A percentile compares a stretch with the other conserved stretches of the same genome.
Evolutionary conservation across 2,797 vertebrate genomes (phyloP).

Genomic region (Alauda arvensis): DNA sequence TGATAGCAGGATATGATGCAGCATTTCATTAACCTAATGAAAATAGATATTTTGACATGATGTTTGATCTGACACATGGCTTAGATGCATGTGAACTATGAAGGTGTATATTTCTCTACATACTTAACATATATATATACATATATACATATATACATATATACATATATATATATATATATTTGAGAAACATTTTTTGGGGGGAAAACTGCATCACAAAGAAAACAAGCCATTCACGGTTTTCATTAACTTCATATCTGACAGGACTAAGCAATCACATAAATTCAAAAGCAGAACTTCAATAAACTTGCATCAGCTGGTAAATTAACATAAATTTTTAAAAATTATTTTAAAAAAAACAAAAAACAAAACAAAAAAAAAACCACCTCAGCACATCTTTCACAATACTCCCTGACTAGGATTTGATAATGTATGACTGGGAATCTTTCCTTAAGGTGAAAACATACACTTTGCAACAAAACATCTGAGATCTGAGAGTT

Average conservation of each 20-base stretch:
- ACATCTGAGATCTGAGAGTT: neutral
- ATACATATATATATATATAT: neutral
- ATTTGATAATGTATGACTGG: neutral
- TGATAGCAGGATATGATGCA: neutral
- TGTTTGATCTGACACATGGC: neutral
- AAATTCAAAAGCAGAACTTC: neutral
- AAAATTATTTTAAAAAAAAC: neutral
- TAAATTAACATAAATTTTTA: neutral
- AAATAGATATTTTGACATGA: neutral
- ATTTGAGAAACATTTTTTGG: neutral
- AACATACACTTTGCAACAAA: neutral
- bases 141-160: neutral
- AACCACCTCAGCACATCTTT: neutral
- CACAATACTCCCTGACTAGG: neutral
- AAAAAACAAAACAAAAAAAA: neutral
- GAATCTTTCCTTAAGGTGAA: neutral
- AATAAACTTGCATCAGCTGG: neutral
- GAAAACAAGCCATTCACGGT: neutral
- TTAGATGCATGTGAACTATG: neutral
- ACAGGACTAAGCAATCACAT: neutral
- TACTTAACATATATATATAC: neutral
- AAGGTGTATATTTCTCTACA: neutral
- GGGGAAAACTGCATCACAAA: neutral
- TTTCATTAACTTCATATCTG: neutral
- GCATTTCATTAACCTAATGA: neutral